Evolutionary conservation across 2,888 invertebrate species (phyloP), one percentile per base, ranked within the genome.

Genomic region (Brenthis daphne): DNA sequence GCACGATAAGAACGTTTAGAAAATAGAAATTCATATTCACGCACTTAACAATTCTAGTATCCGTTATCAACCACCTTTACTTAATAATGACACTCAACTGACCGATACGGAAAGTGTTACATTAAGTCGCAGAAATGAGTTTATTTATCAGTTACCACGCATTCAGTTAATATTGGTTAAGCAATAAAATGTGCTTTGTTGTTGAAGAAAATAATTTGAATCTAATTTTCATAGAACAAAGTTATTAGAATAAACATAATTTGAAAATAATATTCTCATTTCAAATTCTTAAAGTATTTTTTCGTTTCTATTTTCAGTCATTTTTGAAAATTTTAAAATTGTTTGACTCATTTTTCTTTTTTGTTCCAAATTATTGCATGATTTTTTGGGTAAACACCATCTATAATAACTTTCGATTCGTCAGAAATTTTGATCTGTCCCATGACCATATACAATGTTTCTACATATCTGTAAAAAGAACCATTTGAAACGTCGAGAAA

Each of bases 11-110:
- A 53, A 69, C 29, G 48, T 66, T 63, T 57, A 57, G 43, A 54
- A 63, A 54, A n/a, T 16, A 20, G 33, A 66, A 57, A 53, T 69
- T 64, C 69, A 69, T 69, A 48, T 16, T 63, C 48, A 24, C 13
- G n/a, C 47, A 33, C 54, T 69, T 57, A 47, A 48, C 48, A 43
- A 37, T 24, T 57, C 33, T 43, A 63, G 57, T 50, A 48, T 53
- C 20, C 16, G 63, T 57, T 63, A 69, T 53, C 54, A 57, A 63
- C 53, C 65, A 43, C 55, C 53, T 63, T 63, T 57, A 57, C 6
- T 37, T 61, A 63, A 66, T 60, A 57, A 60, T 64, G 56, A 64
- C 64, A 61, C 67, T 56, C 29, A 33, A 54, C 71, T 67, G 60
- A 61, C 48, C 51, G 65, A 65, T 57, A 61, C 13, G 14, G 16